Base-by-base conservation (phyloP, 1,140 invertebrate species). In the Psix sp. region DNA sequence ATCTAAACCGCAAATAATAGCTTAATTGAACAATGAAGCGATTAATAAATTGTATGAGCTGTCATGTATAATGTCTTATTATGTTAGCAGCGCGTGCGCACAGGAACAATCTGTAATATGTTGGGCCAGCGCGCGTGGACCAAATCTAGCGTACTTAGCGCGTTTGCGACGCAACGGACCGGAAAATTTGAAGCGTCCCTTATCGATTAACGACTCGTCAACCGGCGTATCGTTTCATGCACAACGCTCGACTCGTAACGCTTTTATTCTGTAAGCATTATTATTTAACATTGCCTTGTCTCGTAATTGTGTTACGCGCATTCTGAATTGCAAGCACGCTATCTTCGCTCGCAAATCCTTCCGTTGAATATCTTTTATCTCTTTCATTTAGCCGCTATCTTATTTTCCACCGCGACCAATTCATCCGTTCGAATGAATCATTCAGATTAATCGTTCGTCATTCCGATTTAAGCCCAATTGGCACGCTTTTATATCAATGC, bases 161-260 rank as follows among this genome's bases (percentile, higher is more conserved):
- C 71, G 63, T 74, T 74, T 68, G 40, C 62, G 57, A 40, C 49
- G 56, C 71, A 68, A 36, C 63, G 57, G 51, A 11, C 57, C 57
- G 71, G 57, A 62, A 74, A 74, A 74, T 74, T 74, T 60, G 48
- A 67, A 68, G 63, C 71, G 43, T 63, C 57, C 63, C 63, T 74
- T 74, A 74, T 74, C 71, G 71, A 74, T 74, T 67, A 67, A 67
- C 71, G 46, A 62, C 42, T 40, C 51, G 51, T 72, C 68, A 54
- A 65, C 51, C 54, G 52, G 11, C 67, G 45, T 49, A 71, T 71
- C 67, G 67, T 62, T 71, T 71, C 57, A 62, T 48, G 67, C 67
- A 71, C 67, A 62, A 71, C 56, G 57, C 54, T 42, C 38, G 7
- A 33, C 48, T 70, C 66, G 56, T 42, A 39, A 60, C 33, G 51